phyloP scores from a whole-genome alignment of 2,888 invertebrate species.

The Ceramica pisi region DNA sequence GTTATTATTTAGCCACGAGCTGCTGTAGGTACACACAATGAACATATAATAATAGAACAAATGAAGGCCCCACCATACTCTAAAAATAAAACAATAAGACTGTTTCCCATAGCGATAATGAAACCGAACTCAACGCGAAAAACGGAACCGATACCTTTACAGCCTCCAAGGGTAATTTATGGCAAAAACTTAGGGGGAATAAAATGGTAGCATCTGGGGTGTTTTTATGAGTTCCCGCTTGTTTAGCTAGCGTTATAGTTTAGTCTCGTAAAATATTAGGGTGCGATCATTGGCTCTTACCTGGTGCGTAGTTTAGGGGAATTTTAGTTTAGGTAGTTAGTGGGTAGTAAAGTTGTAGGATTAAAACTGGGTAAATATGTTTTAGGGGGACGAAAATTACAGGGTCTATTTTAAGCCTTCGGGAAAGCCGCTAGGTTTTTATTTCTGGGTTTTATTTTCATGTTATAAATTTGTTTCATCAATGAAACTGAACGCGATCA shows the following conservation, averaged over 20 bases:
- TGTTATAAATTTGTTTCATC: too few relatives aligned
- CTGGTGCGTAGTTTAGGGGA: slow-evolving; percentile 31
- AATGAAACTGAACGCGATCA: too few relatives aligned
- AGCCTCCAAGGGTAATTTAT: slow-evolving; percentile 42
- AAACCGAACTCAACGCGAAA: slow-evolving; percentile 27
- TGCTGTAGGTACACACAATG: too few relatives aligned
- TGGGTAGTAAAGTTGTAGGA: slow-evolving; percentile 5
- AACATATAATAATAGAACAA: too few relatives aligned
- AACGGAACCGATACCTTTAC: slow-evolving; percentile 22
- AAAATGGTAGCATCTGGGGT: slow-evolving; percentile 55
- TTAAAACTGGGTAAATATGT: slow-evolving; percentile 5
- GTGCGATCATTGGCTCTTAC: slow-evolving; percentile 38
- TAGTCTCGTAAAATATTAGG: slow-evolving; percentile 50
- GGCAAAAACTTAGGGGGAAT: slow-evolving; percentile 44
- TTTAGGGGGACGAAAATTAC: neutral
- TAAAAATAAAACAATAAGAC: slow-evolving; percentile 6
- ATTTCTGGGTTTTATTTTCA: neutral
- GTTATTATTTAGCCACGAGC: too few relatives aligned
- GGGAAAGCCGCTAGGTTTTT: neutral
- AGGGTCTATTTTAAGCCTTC: neutral
- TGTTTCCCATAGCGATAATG: slow-evolving; percentile 13
- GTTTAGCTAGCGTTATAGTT: slow-evolving; percentile 58
- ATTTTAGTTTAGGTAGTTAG: slow-evolving; percentile 33
- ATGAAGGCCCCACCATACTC: neutral
- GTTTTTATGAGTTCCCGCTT: slow-evolving; percentile 53